Evolutionary conservation across 2,113 vertebrate genomes (phyloP).

Genomic region (Boleophthalmus pectinirostris): DNA sequence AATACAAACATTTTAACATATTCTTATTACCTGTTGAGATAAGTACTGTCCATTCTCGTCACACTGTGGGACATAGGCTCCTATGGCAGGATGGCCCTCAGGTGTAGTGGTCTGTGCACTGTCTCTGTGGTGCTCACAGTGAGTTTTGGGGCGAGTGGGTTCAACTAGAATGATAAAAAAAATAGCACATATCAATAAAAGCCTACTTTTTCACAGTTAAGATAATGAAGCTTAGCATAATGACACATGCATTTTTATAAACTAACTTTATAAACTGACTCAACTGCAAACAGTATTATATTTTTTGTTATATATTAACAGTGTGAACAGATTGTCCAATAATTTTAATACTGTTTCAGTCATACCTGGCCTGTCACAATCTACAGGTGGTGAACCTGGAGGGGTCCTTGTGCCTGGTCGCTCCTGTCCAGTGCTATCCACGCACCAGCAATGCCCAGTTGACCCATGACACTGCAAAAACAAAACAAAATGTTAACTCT

Average conservation of each 20-base stretch:
- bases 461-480: conserved; percentile 58
- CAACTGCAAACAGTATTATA: too few species aligned
- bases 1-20: too few species aligned
- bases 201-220: neutral
- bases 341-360: neutral
- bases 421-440: conserved; percentile 77
- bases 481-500: neutral
- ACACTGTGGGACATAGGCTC: conserved; percentile 80
- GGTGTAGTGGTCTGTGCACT: conserved; percentile 35
- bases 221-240: neutral
- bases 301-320: neutral
- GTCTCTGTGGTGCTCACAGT: conserved; percentile 78
- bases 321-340: neutral
- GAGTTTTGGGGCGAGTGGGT: conserved; percentile 48
- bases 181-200: neutral
- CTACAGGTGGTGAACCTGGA: conserved; percentile 43
- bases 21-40: conserved; percentile 66
- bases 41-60: conserved; percentile 78
- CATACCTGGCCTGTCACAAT: conserved; percentile 67
- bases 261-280: too few species aligned
- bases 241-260: neutral
- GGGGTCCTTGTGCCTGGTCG: conserved; percentile 75
- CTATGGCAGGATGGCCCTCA: conserved; percentile 30
- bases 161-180: conserved; percentile 20
- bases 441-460: conserved; percentile 86